Conservation (phyloP, 1,140 invertebrate genomes). For the Nasonia vitripennis region DNA sequence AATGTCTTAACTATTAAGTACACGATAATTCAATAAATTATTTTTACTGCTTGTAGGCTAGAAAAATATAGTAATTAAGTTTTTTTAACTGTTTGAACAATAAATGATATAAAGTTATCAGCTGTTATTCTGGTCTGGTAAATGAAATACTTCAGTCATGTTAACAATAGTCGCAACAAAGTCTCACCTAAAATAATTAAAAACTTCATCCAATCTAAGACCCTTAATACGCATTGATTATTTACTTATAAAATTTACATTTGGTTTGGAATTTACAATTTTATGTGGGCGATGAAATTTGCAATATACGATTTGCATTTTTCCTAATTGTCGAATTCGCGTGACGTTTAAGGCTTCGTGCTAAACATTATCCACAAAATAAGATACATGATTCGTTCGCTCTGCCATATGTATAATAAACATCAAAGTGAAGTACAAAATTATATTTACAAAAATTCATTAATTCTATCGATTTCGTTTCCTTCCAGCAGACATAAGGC, state of each 20-base stretch:
- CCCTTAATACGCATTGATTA: slow-evolving; percentile 48
- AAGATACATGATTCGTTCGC: slow-evolving; percentile 61
- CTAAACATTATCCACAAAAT: slow-evolving; percentile 55
- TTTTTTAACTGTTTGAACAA: too few relatives aligned
- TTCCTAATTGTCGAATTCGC: slow-evolving; percentile 42
- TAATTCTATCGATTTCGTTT: slow-evolving; percentile 53
- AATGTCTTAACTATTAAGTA: too few relatives aligned
- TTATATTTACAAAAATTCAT: slow-evolving; percentile 66
- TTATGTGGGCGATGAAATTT: slow-evolving; percentile 23
- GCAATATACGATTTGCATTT: slow-evolving; percentile 43
- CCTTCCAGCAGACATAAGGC: slow-evolving; percentile 66
- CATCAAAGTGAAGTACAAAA: slow-evolving; percentile 68
- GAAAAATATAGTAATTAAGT: too few relatives aligned
- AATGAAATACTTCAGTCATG: not conserved
- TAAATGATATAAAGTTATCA: not conserved
- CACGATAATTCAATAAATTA: too few relatives aligned
- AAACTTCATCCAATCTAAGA: slow-evolving; percentile 33
- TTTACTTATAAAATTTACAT: slow-evolving; percentile 53
- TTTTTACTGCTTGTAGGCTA: too few relatives aligned
- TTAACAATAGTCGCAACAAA: not conserved
- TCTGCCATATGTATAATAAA: slow-evolving; percentile 47
- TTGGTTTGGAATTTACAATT: slow-evolving; percentile 54
- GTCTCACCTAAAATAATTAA: slow-evolving; percentile 49
- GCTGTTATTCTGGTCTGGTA: not conserved
- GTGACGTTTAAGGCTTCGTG: slow-evolving; percentile 44